Conservation (phyloP, 2,113 vertebrate genomes). For the Datnioides undecimradiatus region DNA sequence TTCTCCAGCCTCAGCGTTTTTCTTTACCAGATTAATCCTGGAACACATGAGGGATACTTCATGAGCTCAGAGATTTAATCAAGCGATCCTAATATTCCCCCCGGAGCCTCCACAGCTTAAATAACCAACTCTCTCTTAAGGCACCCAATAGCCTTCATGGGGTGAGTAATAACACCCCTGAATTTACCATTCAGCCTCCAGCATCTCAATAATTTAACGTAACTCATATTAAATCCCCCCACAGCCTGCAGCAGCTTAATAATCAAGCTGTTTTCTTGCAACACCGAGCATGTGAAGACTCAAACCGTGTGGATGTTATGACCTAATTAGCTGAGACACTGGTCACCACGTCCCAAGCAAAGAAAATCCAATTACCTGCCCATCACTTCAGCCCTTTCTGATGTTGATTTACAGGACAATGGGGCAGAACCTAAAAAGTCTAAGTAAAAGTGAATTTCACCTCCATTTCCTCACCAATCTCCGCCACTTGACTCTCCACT, state of each 20-base stretch:
- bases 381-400: neutral
- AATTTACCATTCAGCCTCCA: constrained; percentile 54
- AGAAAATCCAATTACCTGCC: constrained; percentile 19
- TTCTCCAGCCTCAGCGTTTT: constrained; percentile 27
- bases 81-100: constrained; percentile 56
- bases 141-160: constrained; percentile 44
- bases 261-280: constrained; percentile 52
- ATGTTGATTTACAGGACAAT: neutral
- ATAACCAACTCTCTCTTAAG: constrained; percentile 54
- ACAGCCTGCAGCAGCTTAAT: constrained; percentile 45
- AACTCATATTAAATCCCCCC: constrained; percentile 55
- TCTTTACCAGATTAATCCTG: constrained; percentile 47
- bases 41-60: constrained; percentile 45
- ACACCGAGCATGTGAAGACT: constrained; percentile 8
- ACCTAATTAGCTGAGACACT: constrained; percentile 33
- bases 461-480: neutral
- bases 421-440: neutral
- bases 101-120: constrained; percentile 56
- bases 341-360: constrained; percentile 1
- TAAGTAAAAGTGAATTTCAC: neutral
- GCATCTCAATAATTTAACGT: constrained; percentile 65
- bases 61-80: constrained; percentile 64
- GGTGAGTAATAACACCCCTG: constrained; percentile 58
- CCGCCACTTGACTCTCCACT: neutral
- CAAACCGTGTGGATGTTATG: neutral